Conservation (phyloP, 2,113 vertebrate genomes). For the Pachypanchax playfairii region DNA sequence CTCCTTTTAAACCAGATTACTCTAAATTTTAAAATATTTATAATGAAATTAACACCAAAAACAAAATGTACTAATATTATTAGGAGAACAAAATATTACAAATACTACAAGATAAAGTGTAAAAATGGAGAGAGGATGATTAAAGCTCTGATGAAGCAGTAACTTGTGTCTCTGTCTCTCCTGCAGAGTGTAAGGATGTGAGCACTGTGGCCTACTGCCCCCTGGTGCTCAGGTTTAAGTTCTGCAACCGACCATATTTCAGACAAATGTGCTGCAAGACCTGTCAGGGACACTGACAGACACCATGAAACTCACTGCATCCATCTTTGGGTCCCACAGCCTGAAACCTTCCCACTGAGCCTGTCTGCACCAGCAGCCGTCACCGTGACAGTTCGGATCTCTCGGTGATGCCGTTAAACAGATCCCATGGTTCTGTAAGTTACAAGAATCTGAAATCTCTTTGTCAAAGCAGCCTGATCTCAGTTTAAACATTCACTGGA, state of each 20-base stretch:
- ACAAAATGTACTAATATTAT: background rate
- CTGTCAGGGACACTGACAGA: slow-evolving; percentile 93
- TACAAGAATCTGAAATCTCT: slow-evolving; percentile 29
- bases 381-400: slow-evolving; percentile 14
- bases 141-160: background rate
- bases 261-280: slow-evolving; percentile 99
- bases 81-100: background rate
- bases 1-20: too few species aligned
- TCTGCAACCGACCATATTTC: slow-evolving; percentile 98
- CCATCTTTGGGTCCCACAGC: slow-evolving; percentile 42
- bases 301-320: slow-evolving; percentile 20
- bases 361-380: slow-evolving; percentile 46
- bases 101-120: background rate
- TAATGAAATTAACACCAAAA: background rate
- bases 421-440: too few species aligned
- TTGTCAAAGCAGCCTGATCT: slow-evolving; percentile 31
- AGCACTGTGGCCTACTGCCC: slow-evolving; percentile 99
- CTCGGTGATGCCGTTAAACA: slow-evolving; percentile 32
- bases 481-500: slow-evolving; percentile 70
- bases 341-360: slow-evolving; percentile 55
- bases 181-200: slow-evolving; percentile 98
- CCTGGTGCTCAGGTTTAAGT: slow-evolving; percentile 98
- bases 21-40: too few species aligned
- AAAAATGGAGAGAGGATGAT: background rate
- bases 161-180: slow-evolving; percentile 17